Base-by-base conservation (phyloP, 37 sponge, comb jelly and placozoan genomes). In the Crambe crambe region DNA sequence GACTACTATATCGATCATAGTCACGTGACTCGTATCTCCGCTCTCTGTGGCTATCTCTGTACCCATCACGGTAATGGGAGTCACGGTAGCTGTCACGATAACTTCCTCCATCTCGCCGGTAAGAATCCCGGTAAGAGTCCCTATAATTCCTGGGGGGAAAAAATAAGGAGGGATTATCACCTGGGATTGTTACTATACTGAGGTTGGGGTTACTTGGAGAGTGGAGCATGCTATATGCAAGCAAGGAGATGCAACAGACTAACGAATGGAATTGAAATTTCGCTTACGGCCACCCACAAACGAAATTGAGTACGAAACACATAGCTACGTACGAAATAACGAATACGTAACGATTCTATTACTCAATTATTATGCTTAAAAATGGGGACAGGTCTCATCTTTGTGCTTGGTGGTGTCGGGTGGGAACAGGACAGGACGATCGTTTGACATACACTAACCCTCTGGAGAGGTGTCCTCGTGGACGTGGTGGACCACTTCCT, bases 401-500 rank as follows among this genome's bases (percentile, higher is more conserved):
- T n/a, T n/a, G n/a, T n/a, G n/a, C n/a, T n/a, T n/a, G n/a, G n/a
- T n/a, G n/a, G 51, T 47, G 51, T 47, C 10, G 51, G 51, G 51
- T 47, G 51, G 51, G 51, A 12, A 6, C 6, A 47, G 12, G 51
- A 15, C 10, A 20, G 26, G 61, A 5, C 31, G 41, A 76, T 35
- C 21, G 29, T 42, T 25, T 54, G 38, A 18, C 2, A 34, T n/a
- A 40, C n/a, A 79, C 81, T 81, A 72, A 81, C 81, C 81, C 81
- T 81, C 81, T 81, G 36, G 57, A 70, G 25, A 25, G 3, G 63
- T 44, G 56, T 61, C 66, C 66, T 3, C 61, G 72, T 4, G 81
- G 64, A 21, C 82, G 56, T n/a, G 76, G 82, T 35, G 68, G 82
- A 51, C 88, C 80, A 38, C 78, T 75, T 25, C 78, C 87, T 75